Evolutionary conservation across 2,888 invertebrate genomes (phyloP), one percentile per base, ranked within the genome.

Genomic region (Diadegma fenestrale): DNA sequence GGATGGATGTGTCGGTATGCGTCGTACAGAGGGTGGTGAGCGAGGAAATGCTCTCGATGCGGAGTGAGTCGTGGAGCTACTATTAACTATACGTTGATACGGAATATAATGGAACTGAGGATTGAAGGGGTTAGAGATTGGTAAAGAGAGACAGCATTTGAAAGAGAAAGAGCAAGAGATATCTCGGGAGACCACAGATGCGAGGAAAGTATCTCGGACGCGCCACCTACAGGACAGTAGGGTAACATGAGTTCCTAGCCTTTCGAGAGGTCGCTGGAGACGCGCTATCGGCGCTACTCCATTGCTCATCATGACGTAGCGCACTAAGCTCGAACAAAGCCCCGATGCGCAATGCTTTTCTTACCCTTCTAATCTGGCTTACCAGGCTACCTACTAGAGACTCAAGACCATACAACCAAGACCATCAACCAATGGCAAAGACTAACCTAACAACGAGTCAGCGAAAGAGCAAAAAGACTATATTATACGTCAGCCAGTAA

Each of bases 301-400:
- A 90, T 89, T 91, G 91, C 91, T 92, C 92, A 91, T 92, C 91
- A 90, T 88, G 82, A 89, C 86, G 88, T 89, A 89, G 87, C 87
- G 85, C 88, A 87, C 87, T 86, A 85, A 90, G 87, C 88, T 84
- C 85, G 89, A 91, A 90, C 91, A 92, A 92, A 92, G 91, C 92
- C 90, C 86, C 85, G 81, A 82, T 87, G 71, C 75, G 89, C 89
- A 78, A 89, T 89, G 91, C 90, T 91, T 92, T 92, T 92, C 92
- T 92, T 91, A 90, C 88, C 86, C 89, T 88, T 88, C 90, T 92
- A 92, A 92, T 92, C 91, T 91, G 88, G 89, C 90, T 91, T 90
- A 89, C 80, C 48, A 77, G 76, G 81, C 72, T 68, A 68, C 80
- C 51, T 76, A 73, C 37, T 69, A 66, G 68, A 69, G 79, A 58